Percentiles rank a stretch among this genome's conserved stretches.
phyloP scores from a whole-genome alignment of 2,797 vertebrate species.

The Muscicapa striata region DNA sequence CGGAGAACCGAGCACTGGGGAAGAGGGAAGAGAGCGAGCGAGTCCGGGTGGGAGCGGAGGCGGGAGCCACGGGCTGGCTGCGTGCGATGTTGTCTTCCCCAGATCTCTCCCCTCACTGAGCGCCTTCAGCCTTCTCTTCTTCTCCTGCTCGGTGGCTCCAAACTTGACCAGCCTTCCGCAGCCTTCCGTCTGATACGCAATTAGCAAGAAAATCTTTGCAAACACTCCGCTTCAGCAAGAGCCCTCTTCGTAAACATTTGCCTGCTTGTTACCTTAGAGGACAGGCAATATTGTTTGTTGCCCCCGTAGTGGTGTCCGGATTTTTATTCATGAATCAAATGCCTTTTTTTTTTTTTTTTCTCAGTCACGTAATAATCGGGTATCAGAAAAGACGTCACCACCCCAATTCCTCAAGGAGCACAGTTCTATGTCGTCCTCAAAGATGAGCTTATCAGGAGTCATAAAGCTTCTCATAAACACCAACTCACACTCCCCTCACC shows the following conservation, averaged over 20 bases:
- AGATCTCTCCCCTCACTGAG: constrained; percentile 54
- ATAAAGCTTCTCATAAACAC: constrained; percentile 83
- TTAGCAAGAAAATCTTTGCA: constrained; percentile 77
- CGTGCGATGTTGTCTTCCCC: constrained; percentile 29
- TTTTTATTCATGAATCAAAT: constrained; percentile 89
- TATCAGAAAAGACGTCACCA: constrained; percentile 95
- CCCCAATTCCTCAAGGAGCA: constrained; percentile 89
- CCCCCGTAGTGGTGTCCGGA: constrained; percentile 82
- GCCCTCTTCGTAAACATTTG: constrained; percentile 80
- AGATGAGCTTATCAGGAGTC: constrained; percentile 88
- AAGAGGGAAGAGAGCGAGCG: constrained; percentile 15
- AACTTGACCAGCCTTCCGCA: constrained; percentile 80
- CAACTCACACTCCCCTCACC: constrained; percentile 61
- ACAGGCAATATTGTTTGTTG: constrained; percentile 87
- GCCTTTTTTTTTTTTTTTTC: constrained; percentile 82
- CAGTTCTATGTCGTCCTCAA: constrained; percentile 89
- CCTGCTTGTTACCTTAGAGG: constrained; percentile 85
- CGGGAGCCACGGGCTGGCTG: constrained; percentile 51
- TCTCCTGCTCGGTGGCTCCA: constrained; percentile 80
- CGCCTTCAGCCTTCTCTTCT: constrained; percentile 74
- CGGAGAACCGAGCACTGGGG: background rate
- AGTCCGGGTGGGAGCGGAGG: constrained; percentile 41
- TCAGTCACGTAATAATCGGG: constrained; percentile 89
- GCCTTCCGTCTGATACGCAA: constrained; percentile 80
- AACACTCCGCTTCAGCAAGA: constrained; percentile 72